phyloP scores from a whole-genome alignment of 2,113 vertebrate genomes.

The Tychaedon coryphoeus region DNA sequence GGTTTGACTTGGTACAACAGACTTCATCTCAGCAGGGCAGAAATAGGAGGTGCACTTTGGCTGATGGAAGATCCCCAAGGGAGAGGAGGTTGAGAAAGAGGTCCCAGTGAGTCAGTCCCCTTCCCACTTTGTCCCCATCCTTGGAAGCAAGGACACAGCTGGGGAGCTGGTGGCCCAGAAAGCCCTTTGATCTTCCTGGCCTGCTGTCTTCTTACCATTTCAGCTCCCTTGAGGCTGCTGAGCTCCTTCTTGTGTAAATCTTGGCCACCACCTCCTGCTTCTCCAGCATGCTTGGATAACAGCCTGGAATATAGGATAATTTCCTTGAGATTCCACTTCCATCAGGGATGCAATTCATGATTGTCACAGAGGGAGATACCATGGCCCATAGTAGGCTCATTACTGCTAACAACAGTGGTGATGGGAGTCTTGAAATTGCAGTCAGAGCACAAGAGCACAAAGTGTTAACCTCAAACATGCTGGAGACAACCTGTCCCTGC shows the following conservation, averaged over 20 bases:
- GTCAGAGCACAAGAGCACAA: neutral
- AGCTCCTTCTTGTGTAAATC: neutral
- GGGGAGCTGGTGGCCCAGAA: neutral
- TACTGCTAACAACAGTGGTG: neutral
- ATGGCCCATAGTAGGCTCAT: neutral
- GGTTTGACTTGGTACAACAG: neutral
- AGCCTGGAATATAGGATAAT: neutral
- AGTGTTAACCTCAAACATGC: neutral
- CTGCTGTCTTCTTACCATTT: neutral
- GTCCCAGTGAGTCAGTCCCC: neutral
- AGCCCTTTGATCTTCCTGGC: neutral
- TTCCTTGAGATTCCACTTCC: neutral
- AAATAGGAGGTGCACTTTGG: neutral
- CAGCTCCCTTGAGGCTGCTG: neutral
- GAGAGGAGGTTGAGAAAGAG: neutral
- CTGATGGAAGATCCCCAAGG: neutral
- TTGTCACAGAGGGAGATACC: neutral
- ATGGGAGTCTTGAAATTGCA: neutral
- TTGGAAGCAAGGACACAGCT: neutral
- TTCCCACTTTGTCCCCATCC: neutral
- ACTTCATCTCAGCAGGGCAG: neutral
- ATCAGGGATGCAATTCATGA: neutral
- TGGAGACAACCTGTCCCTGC: neutral
- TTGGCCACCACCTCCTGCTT: neutral
- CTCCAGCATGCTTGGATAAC: neutral